Conservation (phyloP, 2,888 invertebrate genomes). For the Eilema griseolum region DNA sequence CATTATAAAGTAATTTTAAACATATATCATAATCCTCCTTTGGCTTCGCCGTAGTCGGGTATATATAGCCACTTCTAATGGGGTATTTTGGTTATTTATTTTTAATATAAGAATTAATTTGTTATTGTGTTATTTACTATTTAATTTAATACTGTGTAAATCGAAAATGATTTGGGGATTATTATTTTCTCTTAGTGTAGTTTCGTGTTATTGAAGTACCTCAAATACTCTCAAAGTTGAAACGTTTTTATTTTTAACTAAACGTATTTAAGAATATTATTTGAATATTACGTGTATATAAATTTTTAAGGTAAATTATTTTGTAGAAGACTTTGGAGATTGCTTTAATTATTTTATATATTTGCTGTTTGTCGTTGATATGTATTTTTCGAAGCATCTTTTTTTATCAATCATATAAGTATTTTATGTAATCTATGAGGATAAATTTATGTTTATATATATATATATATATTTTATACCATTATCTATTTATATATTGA, state of each 20-base stretch:
- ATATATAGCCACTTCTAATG: background rate
- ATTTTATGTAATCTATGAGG: conserved; percentile 45
- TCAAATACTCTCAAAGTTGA: conserved; percentile 63
- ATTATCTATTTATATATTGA: conserved; percentile 7
- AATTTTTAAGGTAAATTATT: conserved; percentile 21
- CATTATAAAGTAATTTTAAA: background rate
- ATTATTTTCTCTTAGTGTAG: conserved; percentile 51
- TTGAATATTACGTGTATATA: conserved; percentile 52
- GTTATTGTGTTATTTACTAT: background rate
- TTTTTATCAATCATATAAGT: conserved; percentile 32
- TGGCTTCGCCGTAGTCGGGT: no score
- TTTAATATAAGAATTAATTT: background rate
- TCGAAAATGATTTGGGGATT: conserved; percentile 47
- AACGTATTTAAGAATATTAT: conserved; percentile 41
- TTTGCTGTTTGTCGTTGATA: conserved; percentile 32
- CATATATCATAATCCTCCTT: no score
- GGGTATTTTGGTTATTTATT: background rate
- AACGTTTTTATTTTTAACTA: conserved; percentile 22
- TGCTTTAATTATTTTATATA: conserved; percentile 74
- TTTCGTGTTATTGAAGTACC: conserved; percentile 62
- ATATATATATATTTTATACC: conserved; percentile 34
- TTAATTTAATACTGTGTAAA: conserved; percentile 18
- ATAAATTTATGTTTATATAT: conserved; percentile 24
- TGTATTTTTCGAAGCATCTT: conserved; percentile 26
- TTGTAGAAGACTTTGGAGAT: conserved; percentile 75